phyloP scores from a whole-genome alignment of 2,888 invertebrate species.

The Resseliella maxima region DNA sequence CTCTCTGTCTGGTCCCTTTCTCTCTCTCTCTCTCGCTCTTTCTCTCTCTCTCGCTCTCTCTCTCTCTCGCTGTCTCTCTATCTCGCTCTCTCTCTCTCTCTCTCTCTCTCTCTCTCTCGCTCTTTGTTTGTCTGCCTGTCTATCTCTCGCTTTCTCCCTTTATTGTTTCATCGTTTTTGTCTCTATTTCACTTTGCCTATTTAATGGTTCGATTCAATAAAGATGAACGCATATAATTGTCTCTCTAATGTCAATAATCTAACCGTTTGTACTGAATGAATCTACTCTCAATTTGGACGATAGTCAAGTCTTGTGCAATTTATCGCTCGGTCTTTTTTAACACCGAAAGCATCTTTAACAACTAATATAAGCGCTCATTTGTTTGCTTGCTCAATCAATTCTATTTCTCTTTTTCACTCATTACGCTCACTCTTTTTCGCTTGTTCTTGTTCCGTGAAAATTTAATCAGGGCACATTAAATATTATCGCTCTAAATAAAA shows the following conservation, averaged over 20 bases:
- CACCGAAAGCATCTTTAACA: neutral
- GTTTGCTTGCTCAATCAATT: neutral
- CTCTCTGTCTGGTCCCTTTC: too few species aligned
- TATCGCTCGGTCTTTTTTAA: neutral
- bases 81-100: too few species aligned
- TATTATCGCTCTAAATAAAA: neutral
- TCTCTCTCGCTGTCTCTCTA: too few species aligned
- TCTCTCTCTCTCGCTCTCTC: neutral
- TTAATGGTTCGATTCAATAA: neutral
- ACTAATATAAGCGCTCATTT: neutral
- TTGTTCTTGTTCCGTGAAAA: neutral
- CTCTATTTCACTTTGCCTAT: neutral
- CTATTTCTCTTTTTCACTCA: neutral
- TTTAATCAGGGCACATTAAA: constrained; percentile 54
- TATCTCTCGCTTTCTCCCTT: neutral
- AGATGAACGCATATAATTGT: neutral
- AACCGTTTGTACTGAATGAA: neutral
- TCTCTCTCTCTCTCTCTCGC: too few species aligned
- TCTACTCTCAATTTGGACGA: neutral
- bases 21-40: neutral
- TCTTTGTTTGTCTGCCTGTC: too few species aligned
- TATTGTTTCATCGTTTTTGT: too few species aligned
- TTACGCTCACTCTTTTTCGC: neutral
- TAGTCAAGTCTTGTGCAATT: neutral
- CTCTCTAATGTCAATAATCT: neutral